A percentile compares a stretch with the other conserved stretches of the same genome.
Conservation (phyloP, 2,113 vertebrate species). For the Catagonus wagneri region DNA sequence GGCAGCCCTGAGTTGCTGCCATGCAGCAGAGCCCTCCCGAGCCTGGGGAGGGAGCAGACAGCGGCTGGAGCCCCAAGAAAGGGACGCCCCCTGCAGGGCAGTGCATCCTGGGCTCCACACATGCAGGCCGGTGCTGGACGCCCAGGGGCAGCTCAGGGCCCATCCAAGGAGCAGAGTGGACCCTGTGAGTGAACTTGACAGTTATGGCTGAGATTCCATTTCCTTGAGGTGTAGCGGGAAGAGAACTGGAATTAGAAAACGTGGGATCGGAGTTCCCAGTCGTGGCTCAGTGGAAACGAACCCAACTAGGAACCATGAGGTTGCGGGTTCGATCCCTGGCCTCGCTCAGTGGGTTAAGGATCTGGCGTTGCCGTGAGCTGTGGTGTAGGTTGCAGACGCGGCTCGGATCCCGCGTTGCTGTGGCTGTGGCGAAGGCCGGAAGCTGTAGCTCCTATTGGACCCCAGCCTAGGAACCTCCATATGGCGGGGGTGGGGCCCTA, state of each 20-base stretch:
- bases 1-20: background rate
- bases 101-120: accelerated
- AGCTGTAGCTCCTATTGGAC: too few relatives aligned
- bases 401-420: too few relatives aligned
- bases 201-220: background rate
- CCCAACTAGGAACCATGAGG: too few relatives aligned
- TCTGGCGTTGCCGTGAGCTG: too few relatives aligned
- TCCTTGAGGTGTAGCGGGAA: background rate
- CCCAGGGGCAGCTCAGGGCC: accelerated
- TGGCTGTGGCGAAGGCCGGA: too few relatives aligned
- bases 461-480: too few relatives aligned
- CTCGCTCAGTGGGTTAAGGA: too few relatives aligned
- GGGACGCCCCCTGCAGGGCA: accelerated
- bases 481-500: too few relatives aligned
- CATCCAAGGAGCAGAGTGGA: background rate
- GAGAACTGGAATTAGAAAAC: background rate
- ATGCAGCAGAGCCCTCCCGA: background rate
- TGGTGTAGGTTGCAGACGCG: too few relatives aligned
- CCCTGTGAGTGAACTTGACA: background rate
- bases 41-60: background rate
- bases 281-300: too few relatives aligned
- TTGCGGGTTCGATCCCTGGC: too few relatives aligned
- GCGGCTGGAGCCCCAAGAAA: background rate
- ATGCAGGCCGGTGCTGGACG: background rate
- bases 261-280: too few relatives aligned